These are phyloP conservation scores for Mohoua ochrocephala DNA, from an alignment of 2,113 vertebrate species.

Conservation along the genomic window DNA sequence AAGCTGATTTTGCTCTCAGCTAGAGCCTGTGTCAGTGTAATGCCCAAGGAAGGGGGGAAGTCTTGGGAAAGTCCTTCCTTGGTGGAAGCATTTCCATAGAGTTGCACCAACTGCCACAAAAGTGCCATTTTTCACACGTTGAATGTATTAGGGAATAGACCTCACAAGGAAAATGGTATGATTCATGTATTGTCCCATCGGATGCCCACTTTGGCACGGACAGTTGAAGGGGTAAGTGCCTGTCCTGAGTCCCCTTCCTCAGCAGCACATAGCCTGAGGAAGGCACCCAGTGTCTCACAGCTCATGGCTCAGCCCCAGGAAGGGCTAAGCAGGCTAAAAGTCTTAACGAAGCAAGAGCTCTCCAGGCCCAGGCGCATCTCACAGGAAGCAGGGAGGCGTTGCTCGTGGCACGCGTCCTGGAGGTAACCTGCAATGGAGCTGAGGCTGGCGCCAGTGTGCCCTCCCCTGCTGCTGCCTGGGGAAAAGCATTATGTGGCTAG, in stretches of 20 bases:
- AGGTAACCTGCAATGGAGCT: not conserved
- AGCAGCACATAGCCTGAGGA: not conserved
- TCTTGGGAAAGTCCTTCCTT: not conserved
- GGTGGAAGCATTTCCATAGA: not conserved
- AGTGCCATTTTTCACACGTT: not conserved
- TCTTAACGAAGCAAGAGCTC: not conserved
- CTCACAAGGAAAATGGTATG: not conserved
- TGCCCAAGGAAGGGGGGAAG: not conserved
- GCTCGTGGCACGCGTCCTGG: not conserved
- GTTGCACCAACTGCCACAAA: not conserved
- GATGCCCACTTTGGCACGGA: not conserved
- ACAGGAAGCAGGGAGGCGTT: not conserved
- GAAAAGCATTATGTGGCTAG: not conserved
- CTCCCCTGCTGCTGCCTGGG: not conserved
- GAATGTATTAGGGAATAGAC: not conserved
- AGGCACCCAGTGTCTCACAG: not conserved
- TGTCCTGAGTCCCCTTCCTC: not conserved
- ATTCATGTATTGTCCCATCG: not conserved
- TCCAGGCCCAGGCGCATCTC: not conserved
- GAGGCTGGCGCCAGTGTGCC: not conserved
- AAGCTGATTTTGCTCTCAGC: not conserved
- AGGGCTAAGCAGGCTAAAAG: not conserved
- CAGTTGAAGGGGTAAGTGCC: not conserved
- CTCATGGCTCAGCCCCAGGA: not conserved
- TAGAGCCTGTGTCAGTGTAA: not conserved